Base-by-base conservation (phyloP, 2,888 invertebrate species). In the Cephonodes hylas region DNA sequence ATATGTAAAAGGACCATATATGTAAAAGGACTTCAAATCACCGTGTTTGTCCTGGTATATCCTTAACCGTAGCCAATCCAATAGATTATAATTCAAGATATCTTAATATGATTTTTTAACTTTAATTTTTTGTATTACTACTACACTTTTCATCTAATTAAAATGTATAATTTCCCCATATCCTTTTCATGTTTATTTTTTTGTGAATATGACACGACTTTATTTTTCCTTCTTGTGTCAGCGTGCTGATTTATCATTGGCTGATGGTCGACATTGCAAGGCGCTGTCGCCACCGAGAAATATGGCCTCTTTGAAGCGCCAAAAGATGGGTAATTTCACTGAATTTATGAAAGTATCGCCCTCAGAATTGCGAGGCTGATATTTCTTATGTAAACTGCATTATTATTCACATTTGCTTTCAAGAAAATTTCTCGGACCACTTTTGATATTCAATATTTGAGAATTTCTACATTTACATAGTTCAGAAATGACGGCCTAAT, bases 241-340 rank as follows among this genome's bases (percentile, higher is more conserved):
- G 66, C 67, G 57, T 66, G 79, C 86, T 88, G 90, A 91, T 91
- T 89, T 91, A 90, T 91, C 85, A 85, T 85, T 83, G 81, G 75
- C 77, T 87, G 89, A 88, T 86, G 85, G 85, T 83, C 86, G 82
- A 84, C 88, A 87, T 86, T 83, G 86, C 83, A 84, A 85, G 83
- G 81, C 82, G 84, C 83, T 85, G 88, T 87, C 88, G 85, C 84
- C 78, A 79, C 75, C 75, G 77, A 77, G 75, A 86, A 86, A 91
- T 89, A 91, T 88, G 84, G 84, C 84, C 88, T 83, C 86, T 88
- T 89, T 89, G 91, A 89, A 89, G 85, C 88, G 81, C 83, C 86
- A 87, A 91, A 89, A 88, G 86, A 91, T 90, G 88, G 89, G 89
- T 89, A 88, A 91, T 91, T 90, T 89, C 87, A 88, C 85, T 83